A percentile compares a stretch with the other conserved stretches of the same genome.
These are phyloP conservation scores for Hormaphis cornu DNA, from an alignment of 1,140 invertebrate genomes.

Conservation along the genomic window DNA sequence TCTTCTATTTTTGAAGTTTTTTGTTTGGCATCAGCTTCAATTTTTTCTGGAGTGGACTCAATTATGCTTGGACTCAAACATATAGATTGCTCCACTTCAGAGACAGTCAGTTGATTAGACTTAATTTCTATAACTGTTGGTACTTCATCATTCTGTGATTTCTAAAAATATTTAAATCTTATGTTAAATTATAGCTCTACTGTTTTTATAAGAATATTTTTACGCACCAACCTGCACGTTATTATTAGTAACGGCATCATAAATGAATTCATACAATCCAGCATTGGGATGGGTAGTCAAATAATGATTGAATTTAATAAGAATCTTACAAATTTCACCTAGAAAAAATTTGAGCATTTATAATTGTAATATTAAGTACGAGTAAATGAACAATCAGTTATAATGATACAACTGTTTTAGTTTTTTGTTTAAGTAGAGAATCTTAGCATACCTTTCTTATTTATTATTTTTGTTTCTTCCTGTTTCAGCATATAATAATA, in stretches of 20 bases:
- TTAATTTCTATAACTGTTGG: too few relatives aligned
- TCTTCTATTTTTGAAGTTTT: neutral
- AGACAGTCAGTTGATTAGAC: neutral
- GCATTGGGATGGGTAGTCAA: neutral
- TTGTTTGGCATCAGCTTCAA: too few relatives aligned
- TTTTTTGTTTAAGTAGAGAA: too few relatives aligned
- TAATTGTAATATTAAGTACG: too few relatives aligned
- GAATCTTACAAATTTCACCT: slow-evolving; percentile 22
- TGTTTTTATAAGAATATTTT: neutral
- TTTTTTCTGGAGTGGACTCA: slow-evolving; percentile 17
- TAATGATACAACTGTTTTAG: too few relatives aligned
- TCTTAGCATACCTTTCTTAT: too few relatives aligned
- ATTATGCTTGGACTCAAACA: neutral
- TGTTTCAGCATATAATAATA: too few relatives aligned
- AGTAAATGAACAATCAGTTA: too few relatives aligned
- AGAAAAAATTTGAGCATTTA: neutral
- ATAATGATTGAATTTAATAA: slow-evolving; percentile 13
- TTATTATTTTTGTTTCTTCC: too few relatives aligned
- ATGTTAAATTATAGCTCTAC: neutral
- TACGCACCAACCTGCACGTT: slow-evolving; percentile 4
- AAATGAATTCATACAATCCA: slow-evolving; percentile 23
- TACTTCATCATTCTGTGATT: neutral
- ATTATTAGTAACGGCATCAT: slow-evolving; percentile 1
- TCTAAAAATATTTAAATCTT: neutral
- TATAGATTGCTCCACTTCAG: neutral